Percentiles rank a stretch among this genome's conserved stretches.
These are phyloP conservation scores for Cricetomys ansorgei DNA, from an alignment of 2,113 vertebrate genomes.

Conservation along the genomic window DNA sequence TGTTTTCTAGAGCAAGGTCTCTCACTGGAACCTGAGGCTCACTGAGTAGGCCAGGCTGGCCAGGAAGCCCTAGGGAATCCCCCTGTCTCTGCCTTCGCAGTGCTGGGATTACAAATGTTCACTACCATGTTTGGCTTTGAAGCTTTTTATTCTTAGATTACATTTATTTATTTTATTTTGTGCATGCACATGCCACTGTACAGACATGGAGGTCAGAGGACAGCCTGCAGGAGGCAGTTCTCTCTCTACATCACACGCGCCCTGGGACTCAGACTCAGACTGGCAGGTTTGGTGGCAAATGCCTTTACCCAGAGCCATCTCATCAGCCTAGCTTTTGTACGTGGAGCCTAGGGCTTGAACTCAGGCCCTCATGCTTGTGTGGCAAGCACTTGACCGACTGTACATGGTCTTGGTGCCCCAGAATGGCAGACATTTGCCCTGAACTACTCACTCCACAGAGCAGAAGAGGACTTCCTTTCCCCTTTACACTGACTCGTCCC, in stretches of 20 bases:
- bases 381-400: not conserved
- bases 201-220: not conserved
- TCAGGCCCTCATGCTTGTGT: not conserved
- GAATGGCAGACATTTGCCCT: not conserved
- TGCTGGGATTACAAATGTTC: not conserved
- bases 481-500: conserved; percentile 3
- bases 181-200: too few species aligned
- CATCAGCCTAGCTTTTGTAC: not conserved
- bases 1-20: not conserved
- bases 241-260: too few species aligned
- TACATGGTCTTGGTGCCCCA: not conserved
- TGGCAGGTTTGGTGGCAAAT: too few species aligned
- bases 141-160: not conserved
- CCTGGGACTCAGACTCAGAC: not conserved
- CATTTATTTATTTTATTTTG: not conserved
- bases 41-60: not conserved
- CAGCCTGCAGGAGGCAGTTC: too few species aligned
- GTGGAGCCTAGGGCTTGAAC: not conserved
- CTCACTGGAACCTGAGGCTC: not conserved
- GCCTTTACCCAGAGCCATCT: not conserved
- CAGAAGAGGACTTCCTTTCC: conserved; percentile 40
- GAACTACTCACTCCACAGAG: not conserved
- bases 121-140: too few species aligned
- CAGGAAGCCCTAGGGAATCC: not conserved
- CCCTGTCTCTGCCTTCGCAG: not conserved